Evolutionary conservation across 2,113 vertebrate genomes (phyloP).

Genomic region (Lathamus discolor): DNA sequence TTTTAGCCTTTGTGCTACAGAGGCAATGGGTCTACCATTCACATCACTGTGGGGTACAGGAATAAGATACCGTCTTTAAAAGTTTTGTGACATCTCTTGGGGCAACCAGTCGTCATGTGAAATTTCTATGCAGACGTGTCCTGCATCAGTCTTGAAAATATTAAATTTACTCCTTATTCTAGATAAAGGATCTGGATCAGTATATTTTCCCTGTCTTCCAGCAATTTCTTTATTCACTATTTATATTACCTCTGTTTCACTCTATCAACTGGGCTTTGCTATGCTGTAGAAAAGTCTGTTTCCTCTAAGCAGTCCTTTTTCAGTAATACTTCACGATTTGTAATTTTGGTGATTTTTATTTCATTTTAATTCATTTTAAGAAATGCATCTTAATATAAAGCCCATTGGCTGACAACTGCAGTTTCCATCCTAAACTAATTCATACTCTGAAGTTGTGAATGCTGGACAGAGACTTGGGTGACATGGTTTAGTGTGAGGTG

Average conservation of each 20-base stretch:
- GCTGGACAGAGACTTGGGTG: no score
- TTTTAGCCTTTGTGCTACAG: not conserved
- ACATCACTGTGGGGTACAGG: not conserved
- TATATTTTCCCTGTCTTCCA: not conserved
- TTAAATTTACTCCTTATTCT: not conserved
- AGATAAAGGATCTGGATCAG: not conserved
- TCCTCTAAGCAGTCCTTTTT: not conserved
- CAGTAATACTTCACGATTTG: not conserved
- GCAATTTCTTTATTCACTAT: not conserved
- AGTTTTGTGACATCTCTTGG: not conserved
- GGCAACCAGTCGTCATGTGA: not conserved
- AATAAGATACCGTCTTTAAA: not conserved
- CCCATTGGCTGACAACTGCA: not conserved
- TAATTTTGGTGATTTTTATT: not conserved
- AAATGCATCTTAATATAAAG: not conserved
- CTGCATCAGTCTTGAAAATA: not conserved
- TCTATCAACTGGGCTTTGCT: not conserved
- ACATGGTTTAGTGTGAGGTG: no score
- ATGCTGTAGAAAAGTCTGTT: not conserved
- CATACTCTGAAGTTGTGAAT: not conserved
- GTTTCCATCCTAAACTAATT: not conserved
- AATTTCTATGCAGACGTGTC: not conserved
- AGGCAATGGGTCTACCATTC: not conserved
- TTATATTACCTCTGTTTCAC: not conserved
- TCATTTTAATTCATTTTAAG: not conserved